phyloP scores from a whole-genome alignment of 2,113 vertebrate genomes.

The Excalfactoria chinensis region DNA sequence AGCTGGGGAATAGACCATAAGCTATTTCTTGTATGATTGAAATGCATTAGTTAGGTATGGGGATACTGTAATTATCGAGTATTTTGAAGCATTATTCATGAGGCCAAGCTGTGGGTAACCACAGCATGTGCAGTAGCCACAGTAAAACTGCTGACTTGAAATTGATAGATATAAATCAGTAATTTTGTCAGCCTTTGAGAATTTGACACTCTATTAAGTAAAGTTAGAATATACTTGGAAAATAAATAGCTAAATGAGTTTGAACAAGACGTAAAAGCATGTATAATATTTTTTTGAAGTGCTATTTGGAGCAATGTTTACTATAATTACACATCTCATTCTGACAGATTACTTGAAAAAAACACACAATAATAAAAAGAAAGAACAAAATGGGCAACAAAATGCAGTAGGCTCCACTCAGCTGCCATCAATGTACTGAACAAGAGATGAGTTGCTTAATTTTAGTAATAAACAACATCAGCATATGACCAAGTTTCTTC shows the following conservation, averaged over 20 bases:
- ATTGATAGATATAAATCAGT: background rate
- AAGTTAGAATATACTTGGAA: background rate
- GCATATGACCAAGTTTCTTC: background rate
- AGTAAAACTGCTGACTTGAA: background rate
- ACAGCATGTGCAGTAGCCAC: background rate
- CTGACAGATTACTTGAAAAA: background rate
- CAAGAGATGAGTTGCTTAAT: background rate
- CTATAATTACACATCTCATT: background rate
- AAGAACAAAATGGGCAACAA: background rate
- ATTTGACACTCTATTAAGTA: background rate
- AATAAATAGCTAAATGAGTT: background rate
- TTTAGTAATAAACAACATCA: background rate
- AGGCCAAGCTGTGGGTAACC: background rate
- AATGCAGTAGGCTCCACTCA: background rate
- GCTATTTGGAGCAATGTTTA: background rate
- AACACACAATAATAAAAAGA: background rate
- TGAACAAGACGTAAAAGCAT: background rate
- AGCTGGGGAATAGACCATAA: conserved; percentile 13
- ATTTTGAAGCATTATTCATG: background rate
- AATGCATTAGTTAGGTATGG: background rate
- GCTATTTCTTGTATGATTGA: conserved; percentile 26
- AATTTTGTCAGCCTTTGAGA: background rate
- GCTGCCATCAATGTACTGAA: background rate
- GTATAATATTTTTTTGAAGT: background rate
- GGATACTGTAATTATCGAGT: background rate